Evolutionary conservation across 2,797 vertebrate species (phyloP), one percentile per base, ranked within the genome.

Genomic region (Periophthalmus magnuspinnatus): DNA sequence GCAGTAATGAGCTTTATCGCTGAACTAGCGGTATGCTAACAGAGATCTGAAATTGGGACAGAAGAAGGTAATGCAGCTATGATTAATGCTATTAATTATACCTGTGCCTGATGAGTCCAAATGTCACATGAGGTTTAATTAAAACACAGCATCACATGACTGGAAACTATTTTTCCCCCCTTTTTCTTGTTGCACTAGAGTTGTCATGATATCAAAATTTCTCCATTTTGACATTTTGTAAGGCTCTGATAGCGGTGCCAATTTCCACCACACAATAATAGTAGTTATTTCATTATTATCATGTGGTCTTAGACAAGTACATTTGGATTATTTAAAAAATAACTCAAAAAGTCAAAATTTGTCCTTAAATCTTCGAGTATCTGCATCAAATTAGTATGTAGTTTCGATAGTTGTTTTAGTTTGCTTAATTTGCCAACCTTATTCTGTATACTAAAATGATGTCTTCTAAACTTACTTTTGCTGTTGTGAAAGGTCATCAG

Each of bases 401-500:
- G 21, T 22, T 24, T 21, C 50, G 6, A n/a, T n/a, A 52, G 50
- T 1, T n/a, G 19, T 52, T 52, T n/a, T 52, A 21, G 2, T 52
- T 52, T 52, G 7, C 7, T 52, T 52, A 7, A 21, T 52, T 21
- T 52, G 50, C 50, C 50, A 52, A 52, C 19, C 2, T 7, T n/a
- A n/a, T 21, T 19, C 52, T 59, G 57, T 13, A 65, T 24, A 33
- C 8, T 50, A 9, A 65, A 50, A 32, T 9, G 2, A 28, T 47
- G 45, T 50, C 47, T 65, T 33, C 1, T 19, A 50, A 65, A 65
- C 28, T 63, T 65, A 78, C 72, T 77, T 71, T 69, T 68, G 17
- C 32, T 57, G 47, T 3, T 48, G 13, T 48, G 54, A 63, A 56
- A 9, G 65, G 19, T 68, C 55, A 70, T 59, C 6, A 70, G 32